Evolutionary conservation across 2,113 vertebrate species (phyloP), one percentile per base, ranked within the genome.

Genomic region (Ploceus nigricollis): DNA sequence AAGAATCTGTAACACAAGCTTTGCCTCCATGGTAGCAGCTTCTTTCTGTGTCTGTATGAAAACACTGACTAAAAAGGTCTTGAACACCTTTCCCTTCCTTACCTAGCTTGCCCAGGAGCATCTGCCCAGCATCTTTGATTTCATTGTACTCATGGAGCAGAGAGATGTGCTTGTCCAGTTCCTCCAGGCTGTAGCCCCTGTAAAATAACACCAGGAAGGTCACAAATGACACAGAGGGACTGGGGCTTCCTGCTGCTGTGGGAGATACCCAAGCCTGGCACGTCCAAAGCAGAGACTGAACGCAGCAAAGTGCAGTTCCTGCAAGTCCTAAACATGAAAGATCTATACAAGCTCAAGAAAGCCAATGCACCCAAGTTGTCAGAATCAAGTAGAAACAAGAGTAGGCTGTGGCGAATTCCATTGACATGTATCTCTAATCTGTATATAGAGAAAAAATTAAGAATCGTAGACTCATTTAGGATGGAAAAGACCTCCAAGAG

Each of bases 131-230:
- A 90, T 99, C 99, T 98, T 99, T 99, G 82, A 99, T 98, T 91
- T 99, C 99, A 18, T 99, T 99, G 87, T 99, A 99, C 93, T 99
- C 98, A 7, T 99, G 99, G 71, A 99, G 98, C 93, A 98, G 98
- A 82, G 98, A 94, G 87, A 99, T 99, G 91, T 99, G 99, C 91
- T 96, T 92, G 57, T 99, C 98, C 94, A 99, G 77, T 89, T 99
- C 99, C 47, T 98, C 97, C 66, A 98, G 96, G 76, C 92, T 97
- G 95, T 98, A 98, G 66, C 99, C 99, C 87, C 99, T 99, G 96
- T 17, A 95, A 83, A 75, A 31, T 35, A 53, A 91, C 68, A 27
- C 12, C 65, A 96, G 65, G 35, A 78, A 94, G 40, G 72, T 81
- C 39, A 90, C 20, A 81, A 73, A 33, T 39, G 42, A 18, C 39